Conservation (phyloP, 2,113 vertebrate species). For the Gorsachius goisagi region DNA sequence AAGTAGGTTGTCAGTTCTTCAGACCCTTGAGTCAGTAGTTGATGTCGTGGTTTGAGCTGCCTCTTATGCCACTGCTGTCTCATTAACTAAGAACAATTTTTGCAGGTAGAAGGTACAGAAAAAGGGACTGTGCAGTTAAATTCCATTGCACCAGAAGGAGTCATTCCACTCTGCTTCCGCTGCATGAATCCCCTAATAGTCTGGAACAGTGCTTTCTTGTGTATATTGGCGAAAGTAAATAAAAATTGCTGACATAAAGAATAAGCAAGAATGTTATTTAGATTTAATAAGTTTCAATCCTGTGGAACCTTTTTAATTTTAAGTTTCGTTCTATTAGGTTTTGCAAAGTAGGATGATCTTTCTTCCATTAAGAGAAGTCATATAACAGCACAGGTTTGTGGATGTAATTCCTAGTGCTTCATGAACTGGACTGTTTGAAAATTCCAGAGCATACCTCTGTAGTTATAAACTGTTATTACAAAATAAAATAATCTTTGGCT, state of each 20-base stretch:
- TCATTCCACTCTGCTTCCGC: background rate
- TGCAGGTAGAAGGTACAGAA: slow-evolving; percentile 36
- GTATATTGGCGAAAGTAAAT: slow-evolving; percentile 28
- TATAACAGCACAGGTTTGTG: background rate
- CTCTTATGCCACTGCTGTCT: background rate
- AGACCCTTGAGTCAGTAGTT: background rate
- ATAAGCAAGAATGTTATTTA: background rate
- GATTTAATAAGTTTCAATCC: slow-evolving; percentile 10
- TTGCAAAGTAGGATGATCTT: background rate
- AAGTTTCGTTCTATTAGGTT: background rate
- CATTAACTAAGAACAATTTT: slow-evolving; percentile 9
- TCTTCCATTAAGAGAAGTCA: background rate
- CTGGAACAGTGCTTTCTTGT: slow-evolving; percentile 21
- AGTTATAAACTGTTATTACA: background rate
- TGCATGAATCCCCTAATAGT: slow-evolving; percentile 28
- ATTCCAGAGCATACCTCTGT: background rate
- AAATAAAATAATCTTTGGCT: slow-evolving; percentile 23
- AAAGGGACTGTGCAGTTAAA: background rate
- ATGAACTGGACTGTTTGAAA: background rate
- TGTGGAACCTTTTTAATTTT: background rate
- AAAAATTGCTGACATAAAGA: slow-evolving; percentile 42
- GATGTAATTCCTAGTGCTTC: background rate
- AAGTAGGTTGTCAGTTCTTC: background rate
- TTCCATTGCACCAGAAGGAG: slow-evolving; percentile 47
- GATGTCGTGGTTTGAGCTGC: background rate